phyloP scores from a whole-genome alignment of 92 coral and sea anemone genomes.

The Bergia puertoricense region DNA sequence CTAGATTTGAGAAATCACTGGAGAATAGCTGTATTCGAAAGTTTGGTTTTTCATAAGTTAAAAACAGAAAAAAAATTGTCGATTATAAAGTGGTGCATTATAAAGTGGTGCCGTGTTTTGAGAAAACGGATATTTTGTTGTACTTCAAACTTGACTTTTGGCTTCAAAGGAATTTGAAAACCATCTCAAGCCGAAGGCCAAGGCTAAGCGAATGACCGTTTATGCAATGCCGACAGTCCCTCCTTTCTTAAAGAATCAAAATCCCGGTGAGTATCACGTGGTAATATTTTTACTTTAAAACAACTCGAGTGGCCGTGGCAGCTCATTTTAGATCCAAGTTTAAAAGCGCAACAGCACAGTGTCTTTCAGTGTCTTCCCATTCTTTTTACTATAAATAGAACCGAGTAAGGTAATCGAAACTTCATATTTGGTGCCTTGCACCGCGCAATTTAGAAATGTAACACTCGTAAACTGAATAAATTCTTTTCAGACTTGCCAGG shows the following conservation, averaged over 20 bases:
- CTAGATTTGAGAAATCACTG: too few species aligned
- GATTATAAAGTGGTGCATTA: not conserved
- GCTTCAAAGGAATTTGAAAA: constrained; percentile 9
- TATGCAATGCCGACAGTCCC: not conserved
- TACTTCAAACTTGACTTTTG: not conserved
- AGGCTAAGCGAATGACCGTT: not conserved
- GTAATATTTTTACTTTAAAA: not conserved
- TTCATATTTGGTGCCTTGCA: constrained; percentile 1
- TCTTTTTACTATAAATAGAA: not conserved
- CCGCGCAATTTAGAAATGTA: not conserved
- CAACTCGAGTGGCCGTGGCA: not conserved
- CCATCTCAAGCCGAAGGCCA: not conserved
- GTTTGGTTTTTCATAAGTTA: too few species aligned
- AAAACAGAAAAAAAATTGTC: not conserved
- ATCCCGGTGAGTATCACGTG: not conserved
- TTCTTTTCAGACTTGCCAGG: not conserved
- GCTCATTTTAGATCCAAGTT: not conserved
- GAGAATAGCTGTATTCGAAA: too few species aligned
- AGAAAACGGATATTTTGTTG: not conserved
- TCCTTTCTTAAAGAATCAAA: not conserved
- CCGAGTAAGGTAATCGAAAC: not conserved
- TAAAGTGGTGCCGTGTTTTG: not conserved
- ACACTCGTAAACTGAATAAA: not conserved
- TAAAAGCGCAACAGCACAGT: not conserved
- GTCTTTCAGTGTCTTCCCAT: not conserved